A percentile compares a stretch with the other conserved stretches of the same genome.
Evolutionary conservation across 2,888 invertebrate species (phyloP).

Genomic region (Pedicia rivosa): DNA sequence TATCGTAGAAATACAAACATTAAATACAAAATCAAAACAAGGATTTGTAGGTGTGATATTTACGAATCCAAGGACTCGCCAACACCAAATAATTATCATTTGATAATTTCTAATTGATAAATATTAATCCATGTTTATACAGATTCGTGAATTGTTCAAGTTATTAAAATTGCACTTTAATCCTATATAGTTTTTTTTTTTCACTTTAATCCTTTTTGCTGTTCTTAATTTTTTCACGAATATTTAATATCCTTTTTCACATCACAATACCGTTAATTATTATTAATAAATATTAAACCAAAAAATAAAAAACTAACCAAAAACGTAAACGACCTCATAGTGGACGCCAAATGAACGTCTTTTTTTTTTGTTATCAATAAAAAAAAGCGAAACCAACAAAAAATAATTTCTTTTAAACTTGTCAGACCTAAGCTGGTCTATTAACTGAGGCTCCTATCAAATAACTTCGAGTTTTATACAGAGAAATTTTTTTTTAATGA

Average conservation of each 20-base stretch:
- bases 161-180: slow-evolving; percentile 3
- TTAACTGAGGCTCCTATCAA: too few relatives aligned
- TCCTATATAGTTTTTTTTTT: not conserved
- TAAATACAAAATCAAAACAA: slow-evolving; percentile 1
- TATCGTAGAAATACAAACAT: not conserved
- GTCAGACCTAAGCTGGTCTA: too few relatives aligned
- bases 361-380: too few relatives aligned
- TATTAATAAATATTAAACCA: not conserved
- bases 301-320: slow-evolving; percentile 25
- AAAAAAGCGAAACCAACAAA: too few relatives aligned
- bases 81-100: not conserved
- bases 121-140: too few relatives aligned
- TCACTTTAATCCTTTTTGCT: slow-evolving; percentile 1
- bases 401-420: too few relatives aligned
- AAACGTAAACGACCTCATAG: slow-evolving; percentile 30
- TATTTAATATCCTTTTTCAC: not conserved
- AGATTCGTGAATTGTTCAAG: too few relatives aligned
- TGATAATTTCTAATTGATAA: not conserved
- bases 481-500: too few relatives aligned
- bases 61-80: not conserved
- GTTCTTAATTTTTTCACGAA: not conserved
- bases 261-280: not conserved
- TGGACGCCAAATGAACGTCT: too few relatives aligned
- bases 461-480: too few relatives aligned
- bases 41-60: not conserved